These are phyloP conservation scores for Phyllostomus hastatus DNA, from an alignment of 2,113 vertebrate species.

Conservation along the genomic window DNA sequence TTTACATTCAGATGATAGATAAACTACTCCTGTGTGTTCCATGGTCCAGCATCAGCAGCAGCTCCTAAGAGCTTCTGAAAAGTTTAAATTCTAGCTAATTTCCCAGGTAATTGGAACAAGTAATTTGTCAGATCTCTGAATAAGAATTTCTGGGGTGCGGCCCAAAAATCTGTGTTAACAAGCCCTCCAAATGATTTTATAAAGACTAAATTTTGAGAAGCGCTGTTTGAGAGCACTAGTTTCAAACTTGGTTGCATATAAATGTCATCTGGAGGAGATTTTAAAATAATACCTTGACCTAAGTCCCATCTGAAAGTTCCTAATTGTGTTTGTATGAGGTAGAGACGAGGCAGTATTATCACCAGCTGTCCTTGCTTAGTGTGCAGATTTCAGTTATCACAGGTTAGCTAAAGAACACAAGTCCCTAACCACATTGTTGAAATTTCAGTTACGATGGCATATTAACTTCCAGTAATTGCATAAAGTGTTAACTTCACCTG, in stretches of 20 bases:
- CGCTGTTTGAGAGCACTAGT: not conserved
- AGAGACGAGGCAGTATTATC: not conserved
- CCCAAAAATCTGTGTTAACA: not conserved
- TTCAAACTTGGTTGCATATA: not conserved
- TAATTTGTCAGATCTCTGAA: not conserved
- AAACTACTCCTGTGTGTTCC: not conserved
- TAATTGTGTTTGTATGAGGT: not conserved
- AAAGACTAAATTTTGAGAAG: not conserved
- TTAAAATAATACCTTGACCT: not conserved
- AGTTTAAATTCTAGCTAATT: not conserved
- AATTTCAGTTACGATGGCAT: not conserved
- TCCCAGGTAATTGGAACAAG: not conserved
- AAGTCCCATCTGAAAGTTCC: not conserved
- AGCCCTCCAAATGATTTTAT: not conserved
- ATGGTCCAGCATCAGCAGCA: not conserved
- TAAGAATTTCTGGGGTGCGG: not conserved
- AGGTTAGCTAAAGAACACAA: not conserved
- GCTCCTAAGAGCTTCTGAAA: not conserved
- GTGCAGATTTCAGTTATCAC: not conserved
- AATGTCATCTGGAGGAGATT: not conserved
- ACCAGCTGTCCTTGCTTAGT: not conserved
- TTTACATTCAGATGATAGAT: not conserved
- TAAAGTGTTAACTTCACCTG: not conserved
- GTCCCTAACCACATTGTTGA: not conserved
- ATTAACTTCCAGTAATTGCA: not conserved